Evolutionary conservation across 53 echinoderm and acorn worm genomes (phyloP), one percentile per base, ranked within the genome.

Genomic region (Henricia sp.): DNA sequence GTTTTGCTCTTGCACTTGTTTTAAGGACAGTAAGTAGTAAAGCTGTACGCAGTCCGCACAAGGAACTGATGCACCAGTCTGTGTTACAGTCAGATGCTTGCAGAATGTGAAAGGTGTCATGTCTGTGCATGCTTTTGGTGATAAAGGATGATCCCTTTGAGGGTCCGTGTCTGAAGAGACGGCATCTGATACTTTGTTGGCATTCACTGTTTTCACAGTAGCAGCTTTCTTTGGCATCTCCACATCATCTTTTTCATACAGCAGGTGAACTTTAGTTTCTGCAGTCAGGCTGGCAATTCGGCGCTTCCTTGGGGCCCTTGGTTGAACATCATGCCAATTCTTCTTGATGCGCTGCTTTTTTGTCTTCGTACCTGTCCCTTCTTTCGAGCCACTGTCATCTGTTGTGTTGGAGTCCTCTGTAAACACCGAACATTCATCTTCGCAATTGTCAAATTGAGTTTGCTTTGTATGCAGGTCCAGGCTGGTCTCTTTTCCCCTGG

Each of bases 211-310:
- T 34, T 41, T 57, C 29, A 37, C 25, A 11, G 26, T 13, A 34
- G 85, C 48, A 20, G 78, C 17, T 41, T 78, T 92, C 72, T 82
- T 88, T 44, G 78, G 57, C 16, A 77, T 66, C 5, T 56, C 78
- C 14, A 83, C 59, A 24, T 87, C 88, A 53, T 97, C 92, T 52
- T 88, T 88, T 70, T 97, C 97, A 70, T 88, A 94, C 63, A 97
- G 68, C 32, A 97, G 86, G 74, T 94, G 92, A 6, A 90, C 88
- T 84, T 94, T 97, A 10, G 97, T 97, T 85, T 97, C 94, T n/a
- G 97, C 97, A 11, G 94, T 94, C 30, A 97, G 87, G 68, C 97
- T 97, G 14, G 97, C 97, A 37, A 88, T 87, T 33, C 97, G 82
- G 16, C 97, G 83, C 33, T 68, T 91, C 67, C 97, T 76, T 32